Base-by-base conservation (phyloP, 2,888 invertebrate species). In the Tetrapedia diversipes region DNA sequence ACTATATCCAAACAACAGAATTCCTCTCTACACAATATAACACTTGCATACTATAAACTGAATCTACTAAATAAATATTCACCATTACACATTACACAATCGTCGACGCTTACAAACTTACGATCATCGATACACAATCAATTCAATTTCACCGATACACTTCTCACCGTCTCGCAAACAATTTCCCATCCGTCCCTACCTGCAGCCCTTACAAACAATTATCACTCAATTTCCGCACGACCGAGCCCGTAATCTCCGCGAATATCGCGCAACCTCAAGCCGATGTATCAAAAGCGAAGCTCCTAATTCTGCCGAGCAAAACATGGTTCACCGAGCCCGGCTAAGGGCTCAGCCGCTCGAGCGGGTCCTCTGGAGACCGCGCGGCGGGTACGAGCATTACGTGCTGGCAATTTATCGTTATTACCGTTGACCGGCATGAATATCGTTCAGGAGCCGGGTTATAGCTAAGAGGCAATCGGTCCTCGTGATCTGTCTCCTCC, bases 381-480 rank as follows among this genome's bases (percentile, higher is more conserved):
- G 77, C 70, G 59, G 75, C 71, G 83, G 56, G 74, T 60, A 75
- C 74, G 78, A 64, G 73, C 86, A 86, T 88, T 87, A 87, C 83
- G 86, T 34, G 77, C 85, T 64, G 79, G 83, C 87, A 87, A 88
- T 89, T 89, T 88, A 89, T 89, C 86, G 89, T 89, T 88, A 88
- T 88, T 88, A 88, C 88, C 86, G 82, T 84, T 86, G 88, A 87
- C 87, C 87, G 82, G 86, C 87, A 88, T 86, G 88, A 89, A 89
- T 89, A 88, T 87, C 86, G 84, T 83, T 82, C 81, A 74, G 82
- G 72, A 82, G 81, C 76, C 86, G 77, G 82, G 82, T 86, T 87
- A 68, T 56, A 76, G 79, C 71, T 49, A 69, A 61, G 73, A 57
- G 60, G 51, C 77, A 67, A 82, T 80, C 79, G 74, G 41, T 34